phyloP scores from a whole-genome alignment of 2,888 invertebrate genomes.

The Idaea biselata region DNA sequence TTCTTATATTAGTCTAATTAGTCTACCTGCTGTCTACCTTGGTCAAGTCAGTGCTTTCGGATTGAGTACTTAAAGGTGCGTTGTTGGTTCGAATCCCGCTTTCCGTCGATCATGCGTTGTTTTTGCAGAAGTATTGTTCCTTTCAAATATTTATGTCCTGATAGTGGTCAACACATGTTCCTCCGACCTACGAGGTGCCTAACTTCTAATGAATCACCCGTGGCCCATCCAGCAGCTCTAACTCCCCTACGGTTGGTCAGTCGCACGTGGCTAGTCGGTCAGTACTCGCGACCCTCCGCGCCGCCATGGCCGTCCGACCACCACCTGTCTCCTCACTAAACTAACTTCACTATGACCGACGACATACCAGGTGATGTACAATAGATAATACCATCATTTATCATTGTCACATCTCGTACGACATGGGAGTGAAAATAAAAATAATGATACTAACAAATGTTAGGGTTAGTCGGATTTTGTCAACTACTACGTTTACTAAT shows the following conservation, averaged over 20 bases:
- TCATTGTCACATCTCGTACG: background rate
- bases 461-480: background rate
- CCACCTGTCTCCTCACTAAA: background rate
- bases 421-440: background rate
- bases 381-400: background rate
- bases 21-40: too few relatives aligned
- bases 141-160: too few relatives aligned
- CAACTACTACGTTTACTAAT: background rate
- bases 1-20: too few relatives aligned
- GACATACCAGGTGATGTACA: conserved; percentile 66
- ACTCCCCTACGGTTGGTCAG: conserved; percentile 24
- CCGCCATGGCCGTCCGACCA: conserved; percentile 9
- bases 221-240: conserved; percentile 52
- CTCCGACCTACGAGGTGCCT: background rate
- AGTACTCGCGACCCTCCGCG: conserved; percentile 20
- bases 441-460: background rate
- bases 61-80: too few relatives aligned
- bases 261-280: conserved; percentile 1
- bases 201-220: background rate
- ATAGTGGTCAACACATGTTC: background rate
- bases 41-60: too few relatives aligned
- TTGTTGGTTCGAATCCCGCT: too few relatives aligned
- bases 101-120: too few relatives aligned
- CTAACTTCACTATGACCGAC: conserved; percentile 53
- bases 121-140: too few relatives aligned